Percentiles rank a stretch among this genome's conserved stretches.
phyloP scores from a whole-genome alignment of 1,140 invertebrate genomes.

The Heterodera schachtii region DNA sequence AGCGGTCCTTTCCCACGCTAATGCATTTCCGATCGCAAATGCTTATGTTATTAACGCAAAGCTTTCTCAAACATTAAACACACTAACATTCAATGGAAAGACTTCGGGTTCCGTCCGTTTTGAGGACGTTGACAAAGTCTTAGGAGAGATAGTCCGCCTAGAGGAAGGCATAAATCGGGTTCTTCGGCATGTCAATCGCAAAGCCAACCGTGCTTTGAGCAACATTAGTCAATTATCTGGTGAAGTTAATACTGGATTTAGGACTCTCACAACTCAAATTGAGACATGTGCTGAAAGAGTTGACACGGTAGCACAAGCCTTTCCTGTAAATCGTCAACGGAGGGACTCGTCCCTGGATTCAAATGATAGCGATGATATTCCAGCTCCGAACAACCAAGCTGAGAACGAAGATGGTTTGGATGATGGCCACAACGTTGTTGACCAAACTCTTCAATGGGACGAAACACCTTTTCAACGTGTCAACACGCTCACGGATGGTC shows the following conservation, averaged over 20 bases:
- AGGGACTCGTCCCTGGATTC: too few species aligned
- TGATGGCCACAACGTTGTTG: neutral
- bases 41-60: too few species aligned
- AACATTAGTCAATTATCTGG: neutral
- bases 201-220: neutral
- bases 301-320: neutral
- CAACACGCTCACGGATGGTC: constrained; percentile 9
- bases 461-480: neutral
- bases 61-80: too few species aligned
- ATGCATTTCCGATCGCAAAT: too few species aligned
- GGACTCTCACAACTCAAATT: neutral
- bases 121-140: neutral
- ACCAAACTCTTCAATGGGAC: neutral
- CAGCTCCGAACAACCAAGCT: too few species aligned
- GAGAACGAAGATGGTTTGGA: too few species aligned
- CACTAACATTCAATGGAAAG: neutral
- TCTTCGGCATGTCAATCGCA: neutral
- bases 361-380: too few species aligned
- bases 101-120: neutral
- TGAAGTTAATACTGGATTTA: neutral
- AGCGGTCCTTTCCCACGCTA: too few species aligned
- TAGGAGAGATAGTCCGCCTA: neutral
- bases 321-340: too few species aligned
- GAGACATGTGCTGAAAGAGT: neutral
- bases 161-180: neutral